Conservation (phyloP, 1,140 invertebrate species). For the Spodoptera litura region DNA sequence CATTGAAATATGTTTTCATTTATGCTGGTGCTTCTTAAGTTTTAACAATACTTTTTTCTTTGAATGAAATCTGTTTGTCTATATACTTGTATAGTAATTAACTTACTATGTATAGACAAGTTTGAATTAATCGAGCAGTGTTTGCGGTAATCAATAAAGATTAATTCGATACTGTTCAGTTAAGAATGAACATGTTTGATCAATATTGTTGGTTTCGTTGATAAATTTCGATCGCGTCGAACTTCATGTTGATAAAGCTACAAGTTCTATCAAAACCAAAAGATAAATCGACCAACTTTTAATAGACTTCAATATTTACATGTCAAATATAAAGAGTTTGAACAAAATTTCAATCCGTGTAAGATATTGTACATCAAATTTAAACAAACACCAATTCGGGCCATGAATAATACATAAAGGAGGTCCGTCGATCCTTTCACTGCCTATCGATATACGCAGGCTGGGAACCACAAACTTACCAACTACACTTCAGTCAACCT, state of each 20-base stretch:
- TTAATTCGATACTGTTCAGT: too few relatives aligned
- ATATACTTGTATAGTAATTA: not conserved
- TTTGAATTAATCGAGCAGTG: too few relatives aligned
- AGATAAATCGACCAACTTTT: slow-evolving; percentile 25
- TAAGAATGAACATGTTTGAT: not conserved
- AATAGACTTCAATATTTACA: slow-evolving; percentile 37
- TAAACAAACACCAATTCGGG: slow-evolving; percentile 73
- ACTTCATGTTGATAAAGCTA: slow-evolving; percentile 27
- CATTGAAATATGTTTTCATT: too few relatives aligned
- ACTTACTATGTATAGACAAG: too few relatives aligned
- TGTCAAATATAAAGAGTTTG: slow-evolving; percentile 44
- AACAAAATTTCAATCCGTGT: slow-evolving; percentile 65
- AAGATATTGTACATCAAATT: slow-evolving; percentile 71
- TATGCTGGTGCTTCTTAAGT: too few relatives aligned
- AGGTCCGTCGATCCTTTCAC: slow-evolving; percentile 57
- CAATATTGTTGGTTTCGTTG: not conserved
- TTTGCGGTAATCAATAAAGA: too few relatives aligned
- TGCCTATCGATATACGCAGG: slow-evolving; percentile 48
- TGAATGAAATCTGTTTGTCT: not conserved
- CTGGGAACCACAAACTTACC: slow-evolving; percentile 18
- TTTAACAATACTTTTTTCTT: not conserved
- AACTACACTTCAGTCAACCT: not conserved
- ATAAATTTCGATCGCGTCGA: slow-evolving; percentile 12
- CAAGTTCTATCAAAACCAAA: slow-evolving; percentile 1
- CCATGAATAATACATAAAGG: slow-evolving; percentile 71